Base-by-base conservation (phyloP, 2,888 invertebrate genomes). In the Drosophila nigricruria region DNA sequence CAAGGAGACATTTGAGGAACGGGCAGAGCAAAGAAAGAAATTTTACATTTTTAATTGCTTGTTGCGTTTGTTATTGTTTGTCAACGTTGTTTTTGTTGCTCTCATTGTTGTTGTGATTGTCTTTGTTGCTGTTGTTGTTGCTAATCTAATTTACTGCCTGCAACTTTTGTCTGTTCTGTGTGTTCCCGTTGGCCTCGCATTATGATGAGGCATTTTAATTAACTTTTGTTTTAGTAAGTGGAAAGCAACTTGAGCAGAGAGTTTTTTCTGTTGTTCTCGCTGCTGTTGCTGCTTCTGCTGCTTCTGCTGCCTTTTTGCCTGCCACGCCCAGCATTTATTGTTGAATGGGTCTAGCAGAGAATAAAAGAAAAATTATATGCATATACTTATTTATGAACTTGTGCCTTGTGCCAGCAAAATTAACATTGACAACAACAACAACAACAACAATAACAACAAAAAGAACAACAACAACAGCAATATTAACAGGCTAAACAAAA, bases 131-230 rank as follows among this genome's bases (percentile, higher is more conserved):
- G 85, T 69, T 84, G 86, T 73, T 82, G 70, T 84, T 84, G 83
- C 64, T 89, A 89, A 85, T 85, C 89, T 89, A 85, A 85, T 85
- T 85, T 89, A 89, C 84, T 83, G 87, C 79, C 88, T 83, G 81
- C 89, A 88, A 88, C 82, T 88, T 77, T 79, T 85, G 82, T 78
- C 62, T 72, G 62, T 60, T 77, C 61, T 62, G 62, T 77, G 54
- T 54, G 56, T 42, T 66, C 42, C 50, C 53, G 60, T 69, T 76
- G 86, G 74, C 86, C 64, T 78, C 79, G 81, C 84, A 87, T 84
- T 89, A 89, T 83, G 77, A 89, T 66, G 89, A 78, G 79, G 77
- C 84, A 85, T 89, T 85, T 87, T 85, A 85, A 85, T 85, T 89
- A 85, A 85, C 84, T 85, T 85, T 89, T 85, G 88, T 85, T 89